Conservation (phyloP, 2,888 invertebrate species). For the Apomyelois bistriatella region DNA sequence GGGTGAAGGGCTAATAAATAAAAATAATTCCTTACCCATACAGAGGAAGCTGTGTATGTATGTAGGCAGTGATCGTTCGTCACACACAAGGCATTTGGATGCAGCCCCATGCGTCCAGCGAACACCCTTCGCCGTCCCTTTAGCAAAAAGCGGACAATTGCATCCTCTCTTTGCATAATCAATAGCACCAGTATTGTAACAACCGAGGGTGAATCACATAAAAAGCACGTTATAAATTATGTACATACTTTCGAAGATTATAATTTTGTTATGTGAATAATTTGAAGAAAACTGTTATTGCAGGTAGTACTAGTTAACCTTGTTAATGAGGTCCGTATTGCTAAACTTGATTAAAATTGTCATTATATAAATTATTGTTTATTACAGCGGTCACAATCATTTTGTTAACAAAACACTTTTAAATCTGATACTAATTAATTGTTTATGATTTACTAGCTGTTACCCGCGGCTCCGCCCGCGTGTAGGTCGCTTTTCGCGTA, state of each 20-base stretch:
- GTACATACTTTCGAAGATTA: neutral
- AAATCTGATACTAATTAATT: neutral
- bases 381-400: neutral
- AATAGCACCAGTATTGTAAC: slow-evolving; percentile 54
- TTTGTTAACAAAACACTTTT: neutral
- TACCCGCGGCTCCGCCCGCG: no score
- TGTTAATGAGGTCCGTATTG: slow-evolving; percentile 17
- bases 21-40: slow-evolving; percentile 13
- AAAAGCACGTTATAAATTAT: slow-evolving; percentile 20
- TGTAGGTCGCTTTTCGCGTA: no score
- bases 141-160: slow-evolving; percentile 67
- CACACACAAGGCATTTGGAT: slow-evolving; percentile 31
- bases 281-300: neutral
- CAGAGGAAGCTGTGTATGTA: slow-evolving; percentile 1
- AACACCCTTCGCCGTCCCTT: slow-evolving; percentile 46
- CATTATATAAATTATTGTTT: neutral
- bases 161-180: slow-evolving; percentile 72
- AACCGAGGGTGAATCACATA: slow-evolving; percentile 34
- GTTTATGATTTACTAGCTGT: neutral
- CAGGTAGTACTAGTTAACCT: neutral
- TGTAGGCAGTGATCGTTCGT: slow-evolving; percentile 16
- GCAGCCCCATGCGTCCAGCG: slow-evolving; percentile 47
- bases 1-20: slow-evolving; percentile 16
- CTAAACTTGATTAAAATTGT: neutral
- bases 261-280: neutral